Evolutionary conservation across 2,797 vertebrate genomes (phyloP), one percentile per base, ranked within the genome.

Genomic region (Tokudaia tokunoshimensis): DNA sequence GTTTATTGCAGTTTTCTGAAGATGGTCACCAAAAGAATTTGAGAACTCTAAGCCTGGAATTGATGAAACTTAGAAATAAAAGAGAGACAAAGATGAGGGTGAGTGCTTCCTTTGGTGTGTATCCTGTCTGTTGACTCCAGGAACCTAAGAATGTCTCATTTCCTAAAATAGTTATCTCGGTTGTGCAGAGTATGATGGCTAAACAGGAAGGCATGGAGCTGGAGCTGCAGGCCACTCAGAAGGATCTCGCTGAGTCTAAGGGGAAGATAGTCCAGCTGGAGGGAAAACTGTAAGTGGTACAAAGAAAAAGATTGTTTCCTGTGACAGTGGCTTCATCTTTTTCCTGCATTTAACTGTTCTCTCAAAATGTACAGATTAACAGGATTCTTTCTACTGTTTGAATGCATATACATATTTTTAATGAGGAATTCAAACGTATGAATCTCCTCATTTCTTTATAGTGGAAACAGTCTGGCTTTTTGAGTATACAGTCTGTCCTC

Each of bases 1-100:
- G 10, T 97, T 94, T 96, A 15, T 26, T 80, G 0, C 94, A 99
- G 99, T 99, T 99, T 95, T 99, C 99, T 97, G 99, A 99, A 97
- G 99, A 99, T 97, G 98, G 98, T 1, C 98, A 99, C 89, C 99
- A 99, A 97, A 99, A 99, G 98, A 99, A 98, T 98, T 99, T 99
- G 81, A 99, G 99, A 98, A 98, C 98, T 78, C 98, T 99, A 9
- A 99, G 99, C 65, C 98, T 99, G 97, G 99, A 99, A 55, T 84
- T 99, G 94, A 99, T 99, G 98, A 99, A 99, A 96, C 99, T 99
- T 75, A 99, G 99, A 97, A 99, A 99, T 96, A 99, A 98, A 97
- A 98, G 99, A 95, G 99, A 99, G 98, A 92, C 97, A 4, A 99
- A 99, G 98, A 99, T 99, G 91, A 99, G 99, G 99, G 99, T 99